Base-by-base conservation (phyloP, 2,888 invertebrate species). In the Octonoba sinensis region DNA sequence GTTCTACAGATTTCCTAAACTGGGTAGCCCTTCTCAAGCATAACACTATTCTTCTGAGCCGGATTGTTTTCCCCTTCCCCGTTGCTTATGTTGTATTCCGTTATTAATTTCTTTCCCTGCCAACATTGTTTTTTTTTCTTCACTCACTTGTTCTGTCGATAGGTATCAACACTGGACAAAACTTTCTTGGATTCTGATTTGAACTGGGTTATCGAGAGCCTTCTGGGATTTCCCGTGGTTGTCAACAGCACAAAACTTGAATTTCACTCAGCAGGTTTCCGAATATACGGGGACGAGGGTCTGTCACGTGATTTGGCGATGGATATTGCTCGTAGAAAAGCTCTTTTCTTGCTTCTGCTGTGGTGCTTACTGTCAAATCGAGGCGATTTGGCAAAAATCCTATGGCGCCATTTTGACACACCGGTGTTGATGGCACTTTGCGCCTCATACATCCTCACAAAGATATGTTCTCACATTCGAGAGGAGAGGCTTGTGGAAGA, bases 211-310 rank as follows among this genome's bases (percentile, higher is more conserved):
- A 84, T 86, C 24, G 84, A 86, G 73, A 86, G 86, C 47, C 77
- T 87, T 51, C 86, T 87, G 12, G 87, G 87, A 15, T 84, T 88
- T 16, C 83, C 84, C 15, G 86, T 87, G 73, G 87, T 87, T 75
- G 84, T 89, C 22, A 86, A 86, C 73, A 86, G 87, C 0, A 86
- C 86, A 54, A 87, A 87, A 64, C 83, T 88, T 22, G 87, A 87
- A 27, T 46, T 16, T 1, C 16, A 22, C 22, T n/a, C 18, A 6
- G 86, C 86, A 85, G 87, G 87, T 71, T 86, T 85, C 15, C 78
- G 83, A 81, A 84, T 85, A 8, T 74, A 85, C 22, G 86, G 84
- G 57, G 60, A 70, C 1, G 22, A 51, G 8, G 84, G 85, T 60
- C 56, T 15, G 24, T 44, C 62, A 8, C 24, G 62, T 56, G 44